Evolutionary conservation across 2,888 invertebrate species (phyloP).

Genomic region (Drosophila meridionalis): DNA sequence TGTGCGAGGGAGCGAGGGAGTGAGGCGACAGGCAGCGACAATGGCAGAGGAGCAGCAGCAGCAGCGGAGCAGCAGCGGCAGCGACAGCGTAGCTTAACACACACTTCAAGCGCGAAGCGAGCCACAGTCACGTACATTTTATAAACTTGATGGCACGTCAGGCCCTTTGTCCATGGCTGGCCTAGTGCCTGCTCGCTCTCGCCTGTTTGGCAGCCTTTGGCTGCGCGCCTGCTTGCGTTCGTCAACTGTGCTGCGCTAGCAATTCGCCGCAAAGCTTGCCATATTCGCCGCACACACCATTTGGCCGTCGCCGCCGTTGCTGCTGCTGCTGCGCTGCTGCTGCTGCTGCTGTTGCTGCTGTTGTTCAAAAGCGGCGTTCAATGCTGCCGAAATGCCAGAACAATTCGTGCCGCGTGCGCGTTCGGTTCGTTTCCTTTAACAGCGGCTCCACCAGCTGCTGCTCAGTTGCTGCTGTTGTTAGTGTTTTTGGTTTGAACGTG

Average conservation of each 20-base stretch:
- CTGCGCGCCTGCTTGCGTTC: slow-evolving; percentile 29
- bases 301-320: slow-evolving; percentile 17
- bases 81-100: slow-evolving; percentile 67
- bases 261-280: slow-evolving; percentile 68
- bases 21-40: slow-evolving; percentile 2
- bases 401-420: slow-evolving; percentile 76
- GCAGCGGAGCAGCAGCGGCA: slow-evolving; percentile 3
- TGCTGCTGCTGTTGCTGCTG: slow-evolving; percentile 1
- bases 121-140: slow-evolving; percentile 75
- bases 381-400: slow-evolving; percentile 61
- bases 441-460: slow-evolving; percentile 19
- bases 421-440: slow-evolving; percentile 69
- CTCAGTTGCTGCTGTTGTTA: slow-evolving; percentile 14
- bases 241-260: slow-evolving; percentile 8
- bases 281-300: slow-evolving; percentile 50
- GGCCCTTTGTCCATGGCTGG: slow-evolving; percentile 36
- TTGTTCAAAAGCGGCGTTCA: slow-evolving; percentile 61
- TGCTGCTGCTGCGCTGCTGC: not conserved
- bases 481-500: slow-evolving; percentile 17
- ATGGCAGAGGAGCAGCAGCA: not conserved
- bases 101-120: slow-evolving; percentile 67
- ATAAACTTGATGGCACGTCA: slow-evolving; percentile 71
- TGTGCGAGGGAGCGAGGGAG: slow-evolving; percentile 12
- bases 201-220: not conserved
- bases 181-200: slow-evolving; percentile 14